These are phyloP conservation scores for Cottus gobio DNA, from an alignment of 2,113 vertebrate species.

Conservation along the genomic window DNA sequence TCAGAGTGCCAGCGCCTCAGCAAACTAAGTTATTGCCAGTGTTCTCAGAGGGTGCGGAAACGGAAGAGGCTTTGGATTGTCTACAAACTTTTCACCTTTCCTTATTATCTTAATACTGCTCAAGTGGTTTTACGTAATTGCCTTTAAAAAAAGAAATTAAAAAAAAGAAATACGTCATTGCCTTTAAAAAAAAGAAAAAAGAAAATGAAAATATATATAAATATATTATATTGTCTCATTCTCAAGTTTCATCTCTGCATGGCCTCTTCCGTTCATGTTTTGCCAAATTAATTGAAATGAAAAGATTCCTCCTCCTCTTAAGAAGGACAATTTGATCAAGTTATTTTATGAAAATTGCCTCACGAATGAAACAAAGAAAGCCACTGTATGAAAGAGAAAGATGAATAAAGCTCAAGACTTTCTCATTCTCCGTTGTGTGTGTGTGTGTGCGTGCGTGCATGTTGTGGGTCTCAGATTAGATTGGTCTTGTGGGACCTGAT, in stretches of 20 bases:
- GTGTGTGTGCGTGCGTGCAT: conserved; percentile 1
- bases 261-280: neutral
- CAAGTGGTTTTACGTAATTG: neutral
- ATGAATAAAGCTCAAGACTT: neutral
- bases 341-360: neutral
- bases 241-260: neutral
- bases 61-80: neutral
- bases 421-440: neutral
- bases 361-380: neutral
- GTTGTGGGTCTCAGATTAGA: conserved; percentile 54
- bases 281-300: neutral
- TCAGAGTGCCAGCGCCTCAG: neutral
- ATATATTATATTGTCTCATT: neutral
- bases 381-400: neutral
- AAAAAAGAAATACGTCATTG: neutral
- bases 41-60: conserved; percentile 1
- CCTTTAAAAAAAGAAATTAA: neutral
- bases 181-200: neutral
- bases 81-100: neutral
- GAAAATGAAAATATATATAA: neutral
- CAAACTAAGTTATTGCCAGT: neutral
- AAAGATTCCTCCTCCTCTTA: neutral
- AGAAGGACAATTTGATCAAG: neutral
- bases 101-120: conserved; percentile 3
- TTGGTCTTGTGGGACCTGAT: conserved; percentile 55